Base-by-base conservation (phyloP, 2,113 vertebrate genomes). In the Craseonycteris thonglongyai region DNA sequence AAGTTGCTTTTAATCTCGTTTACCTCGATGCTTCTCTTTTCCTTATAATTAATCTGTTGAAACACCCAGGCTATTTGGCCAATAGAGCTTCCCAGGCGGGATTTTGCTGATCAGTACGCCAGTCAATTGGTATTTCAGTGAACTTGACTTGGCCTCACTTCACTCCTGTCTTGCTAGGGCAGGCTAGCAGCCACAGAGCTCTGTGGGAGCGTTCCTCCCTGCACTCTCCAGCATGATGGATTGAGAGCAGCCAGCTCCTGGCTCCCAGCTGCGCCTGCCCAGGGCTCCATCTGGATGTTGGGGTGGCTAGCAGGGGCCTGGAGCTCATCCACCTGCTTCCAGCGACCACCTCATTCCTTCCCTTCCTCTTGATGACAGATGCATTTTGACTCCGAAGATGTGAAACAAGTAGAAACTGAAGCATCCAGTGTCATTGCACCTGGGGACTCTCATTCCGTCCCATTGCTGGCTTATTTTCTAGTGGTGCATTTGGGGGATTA, bases 341-440 rank as follows among this genome's bases (percentile, higher is more conserved):
- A 56, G 56, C 68, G 54, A 56, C 47, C 51, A 81, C n/a, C 47
- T 85, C 38, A 72, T 90, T 96, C 72, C 82, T 59, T 92, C 13
- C n/a, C 9, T 81, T 88, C 24, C 56, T 89, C 56, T 82, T 94
- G 24, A 51, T 63, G 82, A 72, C 65, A 90, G 13, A 45, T 40
- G 3, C 35, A 84, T 80, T 92, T 88, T 88, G 56, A 95, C 22
- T 81, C 66, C 49, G 45, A 15, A 94, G 66, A 94, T 4, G 6
- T n/a, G 28, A 59, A 78, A 93, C n/a, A 97, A 40, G 38, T 18
- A 80, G 38, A 93, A 93, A 71, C 7, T 56, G 88, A 90, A 79
- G 56, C n/a, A 92, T 75, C 16, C 33, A 49, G 54, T 72, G 21
- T 40, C 6, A 63, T 1, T 78, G 61, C 16, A n/a, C 61, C 92